Base-by-base conservation (phyloP, 1,140 invertebrate genomes). In the Heliothis virescens region DNA sequence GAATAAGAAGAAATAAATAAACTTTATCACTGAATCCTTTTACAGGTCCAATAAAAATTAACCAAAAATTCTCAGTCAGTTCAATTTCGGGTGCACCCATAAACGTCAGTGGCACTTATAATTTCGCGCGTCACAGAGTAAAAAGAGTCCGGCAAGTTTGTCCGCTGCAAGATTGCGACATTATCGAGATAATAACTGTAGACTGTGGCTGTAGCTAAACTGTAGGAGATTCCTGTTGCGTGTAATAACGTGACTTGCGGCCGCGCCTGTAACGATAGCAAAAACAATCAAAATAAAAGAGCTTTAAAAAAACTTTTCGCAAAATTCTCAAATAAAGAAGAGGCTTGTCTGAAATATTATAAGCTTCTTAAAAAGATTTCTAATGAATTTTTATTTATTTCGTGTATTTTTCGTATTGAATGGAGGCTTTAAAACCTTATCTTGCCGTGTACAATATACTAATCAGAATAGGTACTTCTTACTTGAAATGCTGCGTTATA, bases 51-150 rank as follows among this genome's bases (percentile, higher is more conserved):
- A 57, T 26, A 26, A 57, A 18, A 57, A 57, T 57, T 57, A 21
- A 57, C 16, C 16, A 57, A 57, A 57, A 57, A 57, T 57, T 15
- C 9, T 41, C 55, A 2, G 16, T 41, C 55, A 2, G 16, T 9
- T 2, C 55, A 57, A 57, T 57, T 57, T 57, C 16, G 55, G 16
- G 18, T n/a, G 15, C 34, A 41, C 34, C 34, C 34, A 48, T 67
- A 18, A 67, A 48, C 41, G 16, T 67, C 16, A 11, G 10, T n/a
- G 16, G 16, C 63, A 48, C 18, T 67, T 67, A 67, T 18, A 67
- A 67, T 67, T 67, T 67, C 63, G 63, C 63, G 18, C 34, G 16
- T 48, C 16, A 67, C 63, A 67, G 63, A 18, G 34, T 67, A 48
- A 67, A 67, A 67, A 57, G 11, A 60, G 9, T 59, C 10, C 7